Evolutionary conservation across 2,888 invertebrate genomes (phyloP).

Genomic region (Acrobasis suavella): DNA sequence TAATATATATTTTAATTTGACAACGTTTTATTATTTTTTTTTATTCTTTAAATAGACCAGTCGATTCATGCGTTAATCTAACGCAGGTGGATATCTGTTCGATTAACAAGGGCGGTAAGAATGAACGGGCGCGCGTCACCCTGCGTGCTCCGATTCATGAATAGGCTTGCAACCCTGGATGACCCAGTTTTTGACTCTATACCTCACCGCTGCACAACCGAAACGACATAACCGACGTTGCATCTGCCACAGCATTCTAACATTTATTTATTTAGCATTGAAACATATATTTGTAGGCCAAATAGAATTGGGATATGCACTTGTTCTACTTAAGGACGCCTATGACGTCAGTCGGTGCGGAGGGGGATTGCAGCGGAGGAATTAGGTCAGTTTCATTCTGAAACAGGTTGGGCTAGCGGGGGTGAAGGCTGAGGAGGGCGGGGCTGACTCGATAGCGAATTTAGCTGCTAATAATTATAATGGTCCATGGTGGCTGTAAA

Average conservation of each 20-base stretch:
- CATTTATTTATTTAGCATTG: slow-evolving; percentile 30
- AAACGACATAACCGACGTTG: slow-evolving; percentile 44
- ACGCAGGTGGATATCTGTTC: slow-evolving; percentile 50
- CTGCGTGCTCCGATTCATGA: slow-evolving; percentile 80
- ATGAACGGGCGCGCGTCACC: slow-evolving; percentile 76
- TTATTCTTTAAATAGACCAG: background rate
- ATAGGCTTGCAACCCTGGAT: slow-evolving; percentile 85
- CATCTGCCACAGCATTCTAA: slow-evolving; percentile 32
- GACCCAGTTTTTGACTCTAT: slow-evolving; percentile 85
- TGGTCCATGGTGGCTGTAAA: slow-evolving; percentile 29
- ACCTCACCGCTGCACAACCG: slow-evolving; percentile 33
- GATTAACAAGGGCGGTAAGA: slow-evolving; percentile 54
- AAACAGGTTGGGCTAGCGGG: slow-evolving; percentile 72
- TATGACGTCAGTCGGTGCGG: slow-evolving; percentile 82
- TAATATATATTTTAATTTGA: slow-evolving; percentile 1
- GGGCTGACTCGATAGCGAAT: slow-evolving; percentile 55
- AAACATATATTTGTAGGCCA: slow-evolving; percentile 36
- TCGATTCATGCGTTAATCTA: slow-evolving; percentile 45
- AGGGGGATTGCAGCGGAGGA: slow-evolving; percentile 74
- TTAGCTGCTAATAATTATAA: slow-evolving; percentile 50
- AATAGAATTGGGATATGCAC: slow-evolving; percentile 50
- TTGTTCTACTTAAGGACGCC: slow-evolving; percentile 50
- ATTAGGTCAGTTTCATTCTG: slow-evolving; percentile 86
- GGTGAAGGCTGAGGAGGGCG: slow-evolving; percentile 46
- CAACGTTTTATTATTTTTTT: background rate